Base-by-base conservation (phyloP, 2,113 vertebrate genomes). In the Aegithalos caudatus region DNA sequence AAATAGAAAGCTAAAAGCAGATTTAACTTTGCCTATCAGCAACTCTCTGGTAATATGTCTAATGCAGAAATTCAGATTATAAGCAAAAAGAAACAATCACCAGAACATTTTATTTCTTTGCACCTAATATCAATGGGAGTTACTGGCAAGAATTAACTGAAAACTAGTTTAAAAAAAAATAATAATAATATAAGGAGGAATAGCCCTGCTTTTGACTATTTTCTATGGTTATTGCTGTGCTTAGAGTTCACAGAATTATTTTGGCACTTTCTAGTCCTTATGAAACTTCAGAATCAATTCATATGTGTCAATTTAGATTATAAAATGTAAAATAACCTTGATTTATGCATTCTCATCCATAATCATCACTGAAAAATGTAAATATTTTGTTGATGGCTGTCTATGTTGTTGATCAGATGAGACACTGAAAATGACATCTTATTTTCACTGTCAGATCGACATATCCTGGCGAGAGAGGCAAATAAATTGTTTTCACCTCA, bases 371-470 rank as follows among this genome's bases (percentile, higher is more conserved):
- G 70, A 42, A 91, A 92, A 87, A 80, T 76, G 74, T 95, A 96
- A 95, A 95, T 91, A 92, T 95, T 90, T 95, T 96, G 84, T 87
- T 95, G 89, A 96, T 95, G 50, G 74, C 73, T 97, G 95, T 92
- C 92, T 94, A 14, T 57, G 57, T 40, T 92, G 89, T 95, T 91
- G 66, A 95, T 95, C 81, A 90, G 83, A 92, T 70, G 33, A 90
- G 90, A 90, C 35, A 81, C 47, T 35, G 37, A 93, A 92, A 93
- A 83, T 86, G 66, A 94, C 89, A 90, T 95, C 93, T 95, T 95
- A 91, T 94, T 95, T 89, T 91, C 84, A 80, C 83, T 92, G 72
- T 61, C 72, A 86, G 65, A 86, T 61, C 5, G 45, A 87, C 16
- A 2, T 45, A 72, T 35, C 66, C 53, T 44, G 77, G 70, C 62